Percentiles rank a stretch among this genome's conserved stretches.
These are phyloP conservation scores for Steinernema khuongi DNA, from an alignment of 1,140 invertebrate genomes.

Conservation along the genomic window DNA sequence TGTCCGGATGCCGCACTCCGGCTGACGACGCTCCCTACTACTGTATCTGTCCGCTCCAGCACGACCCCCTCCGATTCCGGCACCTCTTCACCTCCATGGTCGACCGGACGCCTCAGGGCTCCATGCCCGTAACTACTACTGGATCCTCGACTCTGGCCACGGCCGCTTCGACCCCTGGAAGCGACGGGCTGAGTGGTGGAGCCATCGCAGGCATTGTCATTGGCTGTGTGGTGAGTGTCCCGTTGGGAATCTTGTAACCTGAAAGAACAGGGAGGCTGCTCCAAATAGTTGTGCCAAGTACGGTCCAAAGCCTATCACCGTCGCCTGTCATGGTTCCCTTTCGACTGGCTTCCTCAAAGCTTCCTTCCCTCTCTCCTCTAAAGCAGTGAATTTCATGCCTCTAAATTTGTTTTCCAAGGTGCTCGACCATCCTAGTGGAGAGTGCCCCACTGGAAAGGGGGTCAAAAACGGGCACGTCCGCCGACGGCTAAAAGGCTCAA, in stretches of 20 bases:
- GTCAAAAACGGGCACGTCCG: background rate
- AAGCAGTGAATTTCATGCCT: background rate
- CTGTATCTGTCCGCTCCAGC: background rate
- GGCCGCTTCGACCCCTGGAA: background rate
- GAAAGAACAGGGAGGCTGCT: background rate
- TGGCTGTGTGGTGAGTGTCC: constrained; percentile 44
- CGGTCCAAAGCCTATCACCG: background rate
- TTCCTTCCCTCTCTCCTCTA: background rate
- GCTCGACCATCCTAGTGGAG: too few species aligned
- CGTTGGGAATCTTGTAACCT: background rate
- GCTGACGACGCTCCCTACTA: constrained; percentile 14
- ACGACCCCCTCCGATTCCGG: background rate
- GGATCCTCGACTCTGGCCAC: background rate
- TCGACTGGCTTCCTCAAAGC: background rate
- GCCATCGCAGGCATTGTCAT: constrained; percentile 45
- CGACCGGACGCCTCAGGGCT: background rate
- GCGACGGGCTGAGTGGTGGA: constrained; percentile 31
- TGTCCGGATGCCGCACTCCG: constrained; percentile 9
- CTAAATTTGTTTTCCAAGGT: too few species aligned
- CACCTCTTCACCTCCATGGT: background rate
- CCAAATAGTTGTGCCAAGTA: background rate
- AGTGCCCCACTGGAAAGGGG: too few species aligned
- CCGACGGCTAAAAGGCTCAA: constrained; percentile 2
- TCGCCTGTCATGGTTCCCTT: background rate
- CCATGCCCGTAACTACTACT: background rate